These are phyloP conservation scores for Rhinopomastus cyanomelas DNA, from an alignment of 2,113 vertebrate species.

Conservation along the genomic window DNA sequence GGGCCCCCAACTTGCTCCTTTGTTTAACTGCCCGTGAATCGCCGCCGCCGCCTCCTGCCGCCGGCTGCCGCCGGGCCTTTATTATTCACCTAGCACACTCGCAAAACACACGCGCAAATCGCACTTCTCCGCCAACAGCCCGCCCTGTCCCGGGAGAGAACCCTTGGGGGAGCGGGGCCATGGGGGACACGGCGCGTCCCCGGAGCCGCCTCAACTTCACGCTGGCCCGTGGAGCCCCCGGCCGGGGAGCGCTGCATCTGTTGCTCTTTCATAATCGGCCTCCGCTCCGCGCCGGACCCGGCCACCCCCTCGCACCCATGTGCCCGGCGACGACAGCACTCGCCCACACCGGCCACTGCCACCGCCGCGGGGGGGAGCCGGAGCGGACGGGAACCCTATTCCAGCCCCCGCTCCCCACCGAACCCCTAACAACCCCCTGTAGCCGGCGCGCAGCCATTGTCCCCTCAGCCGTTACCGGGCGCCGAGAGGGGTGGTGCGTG, in stretches of 20 bases:
- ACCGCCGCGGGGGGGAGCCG: background rate
- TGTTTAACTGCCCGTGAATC: conserved; percentile 77
- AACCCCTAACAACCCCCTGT: no score
- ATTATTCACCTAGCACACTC: conserved; percentile 61
- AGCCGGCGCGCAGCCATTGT: conserved; percentile 16
- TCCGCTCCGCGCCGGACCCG: background rate
- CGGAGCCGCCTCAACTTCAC: background rate
- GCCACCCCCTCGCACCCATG: background rate
- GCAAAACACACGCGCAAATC: conserved; percentile 64
- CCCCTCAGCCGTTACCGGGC: background rate
- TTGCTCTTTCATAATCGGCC: conserved; percentile 30
- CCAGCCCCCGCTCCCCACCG: no score
- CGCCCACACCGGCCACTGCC: background rate
- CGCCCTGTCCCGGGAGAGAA: background rate
- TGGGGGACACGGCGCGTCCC: background rate
- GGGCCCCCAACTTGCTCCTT: conserved; percentile 76
- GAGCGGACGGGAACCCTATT: background rate
- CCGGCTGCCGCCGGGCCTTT: conserved; percentile 63
- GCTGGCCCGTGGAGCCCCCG: background rate
- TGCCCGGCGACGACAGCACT: background rate
- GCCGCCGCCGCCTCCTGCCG: conserved; percentile 32
- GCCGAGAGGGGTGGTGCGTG: background rate
- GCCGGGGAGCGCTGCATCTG: background rate
- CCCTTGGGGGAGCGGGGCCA: background rate
- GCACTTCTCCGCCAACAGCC: background rate